Percentiles rank a stretch among this genome's conserved stretches.
Conservation (phyloP, 2,113 vertebrate species). For the Poeciliopsis occidentalis region DNA sequence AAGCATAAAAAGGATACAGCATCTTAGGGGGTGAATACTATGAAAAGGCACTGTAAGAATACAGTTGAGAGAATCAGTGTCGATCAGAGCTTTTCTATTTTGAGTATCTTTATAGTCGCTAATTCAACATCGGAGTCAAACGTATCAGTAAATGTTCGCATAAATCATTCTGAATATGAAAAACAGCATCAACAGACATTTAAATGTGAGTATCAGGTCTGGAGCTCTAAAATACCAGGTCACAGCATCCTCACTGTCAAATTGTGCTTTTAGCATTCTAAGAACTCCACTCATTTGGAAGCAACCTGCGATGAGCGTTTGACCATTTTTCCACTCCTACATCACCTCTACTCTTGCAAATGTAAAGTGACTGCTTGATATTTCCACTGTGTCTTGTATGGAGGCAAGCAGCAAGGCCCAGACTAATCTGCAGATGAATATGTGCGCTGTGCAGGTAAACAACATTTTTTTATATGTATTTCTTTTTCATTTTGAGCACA, state of each 20-base stretch:
- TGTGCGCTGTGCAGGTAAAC: constrained; percentile 45
- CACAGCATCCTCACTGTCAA: not conserved
- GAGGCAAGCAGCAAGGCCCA: constrained; percentile 38
- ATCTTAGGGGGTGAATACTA: too few species aligned
- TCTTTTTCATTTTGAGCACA: constrained; percentile 57
- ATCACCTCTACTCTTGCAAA: not conserved
- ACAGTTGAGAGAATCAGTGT: too few species aligned
- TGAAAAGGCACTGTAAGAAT: too few species aligned
- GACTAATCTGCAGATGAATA: constrained; percentile 64
- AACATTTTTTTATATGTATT: constrained; percentile 31
- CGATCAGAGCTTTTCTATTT: too few species aligned
- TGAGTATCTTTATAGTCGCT: not conserved
- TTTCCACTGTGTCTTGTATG: constrained; percentile 39
- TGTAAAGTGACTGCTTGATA: not conserved
- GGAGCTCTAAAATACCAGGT: not conserved
- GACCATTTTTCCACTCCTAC: too few species aligned
- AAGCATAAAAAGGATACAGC: too few species aligned
- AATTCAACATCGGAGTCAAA: not conserved
- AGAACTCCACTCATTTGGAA: not conserved
- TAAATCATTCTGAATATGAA: too few species aligned
- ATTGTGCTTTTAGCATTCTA: not conserved
- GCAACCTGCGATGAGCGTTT: not conserved
- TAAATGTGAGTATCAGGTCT: too few species aligned
- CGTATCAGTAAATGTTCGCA: not conserved
- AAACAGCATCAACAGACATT: not conserved